These are phyloP conservation scores for Acrossocheilus wenchowensis DNA, from an alignment of 2,797 vertebrate species.

Conservation along the genomic window DNA sequence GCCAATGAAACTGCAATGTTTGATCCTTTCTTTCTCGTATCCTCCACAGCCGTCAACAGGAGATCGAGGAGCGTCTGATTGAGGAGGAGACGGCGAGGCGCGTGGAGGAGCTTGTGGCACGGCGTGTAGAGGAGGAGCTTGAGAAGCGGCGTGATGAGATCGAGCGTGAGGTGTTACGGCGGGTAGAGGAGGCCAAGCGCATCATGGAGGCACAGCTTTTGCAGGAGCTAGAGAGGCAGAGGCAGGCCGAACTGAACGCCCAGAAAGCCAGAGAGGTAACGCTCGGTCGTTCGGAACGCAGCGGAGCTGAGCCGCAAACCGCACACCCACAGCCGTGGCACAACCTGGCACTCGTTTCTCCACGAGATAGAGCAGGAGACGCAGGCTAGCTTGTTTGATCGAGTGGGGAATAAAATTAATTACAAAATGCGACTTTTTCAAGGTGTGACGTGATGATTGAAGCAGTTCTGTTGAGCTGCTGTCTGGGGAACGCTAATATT, in stretches of 20 bases:
- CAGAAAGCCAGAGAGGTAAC: slow-evolving; percentile 99
- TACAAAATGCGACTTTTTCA: background rate
- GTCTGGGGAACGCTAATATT: background rate
- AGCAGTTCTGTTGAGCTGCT: background rate
- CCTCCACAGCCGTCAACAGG: slow-evolving; percentile 88
- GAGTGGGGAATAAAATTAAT: background rate
- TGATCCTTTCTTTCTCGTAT: background rate
- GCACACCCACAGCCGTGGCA: slow-evolving; percentile 31
- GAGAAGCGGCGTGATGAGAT: slow-evolving; percentile 98
- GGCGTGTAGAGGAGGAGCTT: slow-evolving; percentile 96
- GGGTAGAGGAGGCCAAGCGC: slow-evolving; percentile 98
- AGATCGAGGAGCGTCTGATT: slow-evolving; percentile 99
- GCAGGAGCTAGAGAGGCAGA: slow-evolving; percentile 98
- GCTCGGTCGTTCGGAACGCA: slow-evolving; percentile 99
- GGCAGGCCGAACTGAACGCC: slow-evolving; percentile 95
- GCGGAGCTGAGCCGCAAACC: slow-evolving; percentile 67
- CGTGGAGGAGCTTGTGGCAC: slow-evolving; percentile 97
- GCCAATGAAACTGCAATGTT: background rate
- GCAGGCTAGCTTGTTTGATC: slow-evolving; percentile 8
- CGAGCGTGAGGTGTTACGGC: slow-evolving; percentile 94
- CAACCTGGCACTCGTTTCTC: slow-evolving; percentile 41
- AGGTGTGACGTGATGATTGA: background rate
- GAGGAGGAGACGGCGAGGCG: slow-evolving; percentile 98
- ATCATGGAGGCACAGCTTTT: slow-evolving; percentile 99
- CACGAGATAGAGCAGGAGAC: slow-evolving; percentile 24